Conservation (phyloP, 2,888 invertebrate species). For the Brachypalpus laphriformis region DNA sequence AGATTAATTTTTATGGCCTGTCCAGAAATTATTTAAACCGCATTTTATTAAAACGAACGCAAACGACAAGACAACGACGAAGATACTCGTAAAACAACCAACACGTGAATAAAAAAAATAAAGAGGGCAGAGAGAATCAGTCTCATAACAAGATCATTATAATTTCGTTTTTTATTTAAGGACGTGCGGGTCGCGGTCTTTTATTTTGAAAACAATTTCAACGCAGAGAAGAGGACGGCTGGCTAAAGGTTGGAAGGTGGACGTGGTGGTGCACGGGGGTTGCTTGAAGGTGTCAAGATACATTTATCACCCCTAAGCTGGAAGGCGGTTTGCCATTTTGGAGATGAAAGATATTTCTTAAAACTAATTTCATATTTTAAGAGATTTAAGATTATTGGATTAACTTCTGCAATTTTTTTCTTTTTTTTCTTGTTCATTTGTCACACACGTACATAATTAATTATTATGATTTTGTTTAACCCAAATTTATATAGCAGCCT, state of each 20-base stretch:
- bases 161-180: constrained; percentile 47
- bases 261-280: not conserved
- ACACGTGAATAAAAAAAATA: not conserved
- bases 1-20: constrained; percentile 39
- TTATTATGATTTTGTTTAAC: not conserved
- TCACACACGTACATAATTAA: not conserved
- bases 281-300: constrained; percentile 56
- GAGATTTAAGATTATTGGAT: constrained; percentile 42
- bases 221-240: not conserved
- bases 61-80: constrained; percentile 17
- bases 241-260: not conserved
- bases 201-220: constrained; percentile 33
- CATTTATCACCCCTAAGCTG: constrained; percentile 46
- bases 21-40: constrained; percentile 42
- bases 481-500: not conserved
- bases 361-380: constrained; percentile 37
- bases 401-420: constrained; percentile 9
- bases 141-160: constrained; percentile 61
- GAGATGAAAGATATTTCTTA: constrained; percentile 39
- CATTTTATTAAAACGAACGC: constrained; percentile 33
- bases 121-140: not conserved
- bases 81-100: not conserved
- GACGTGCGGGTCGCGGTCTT: constrained; percentile 43
- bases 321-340: constrained; percentile 36
- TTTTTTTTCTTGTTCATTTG: not conserved